Percentiles rank a stretch among this genome's conserved stretches.
These are phyloP conservation scores for Laticauda laticaudata DNA, from an alignment of 2,113 vertebrate species.

Conservation along the genomic window DNA sequence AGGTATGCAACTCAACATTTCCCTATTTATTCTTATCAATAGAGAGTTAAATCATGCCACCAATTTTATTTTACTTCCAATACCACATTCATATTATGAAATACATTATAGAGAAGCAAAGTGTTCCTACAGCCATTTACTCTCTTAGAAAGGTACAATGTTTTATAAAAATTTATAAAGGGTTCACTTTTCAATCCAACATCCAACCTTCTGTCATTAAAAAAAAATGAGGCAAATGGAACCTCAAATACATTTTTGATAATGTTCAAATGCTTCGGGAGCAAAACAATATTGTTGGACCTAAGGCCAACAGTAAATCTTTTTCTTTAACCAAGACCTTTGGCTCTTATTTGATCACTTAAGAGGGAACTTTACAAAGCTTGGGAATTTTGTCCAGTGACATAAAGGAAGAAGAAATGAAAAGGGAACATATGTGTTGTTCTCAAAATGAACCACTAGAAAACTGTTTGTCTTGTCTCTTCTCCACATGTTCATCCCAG, in stretches of 20 bases:
- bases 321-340: not conserved
- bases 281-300: not conserved
- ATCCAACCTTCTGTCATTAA: not conserved
- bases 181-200: not conserved
- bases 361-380: constrained; percentile 3
- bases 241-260: not conserved
- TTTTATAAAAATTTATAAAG: constrained; percentile 33
- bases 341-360: constrained; percentile 6
- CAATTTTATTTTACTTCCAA: constrained; percentile 35
- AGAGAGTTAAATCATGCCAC: constrained; percentile 30
- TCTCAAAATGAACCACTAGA: constrained; percentile 10
- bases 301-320: not conserved
- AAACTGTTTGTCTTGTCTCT: constrained; percentile 40
- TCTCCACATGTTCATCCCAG: constrained; percentile 44
- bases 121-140: constrained; percentile 32
- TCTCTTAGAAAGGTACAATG: constrained; percentile 20
- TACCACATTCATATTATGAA: not conserved
- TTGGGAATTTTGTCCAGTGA: constrained; percentile 15
- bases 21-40: constrained; percentile 39
- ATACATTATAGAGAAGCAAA: not conserved
- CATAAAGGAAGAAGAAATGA: constrained; percentile 25
- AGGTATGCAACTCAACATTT: constrained; percentile 32
- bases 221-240: constrained; percentile 20
- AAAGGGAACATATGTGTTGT: constrained; percentile 25
- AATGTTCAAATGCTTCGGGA: not conserved